These are phyloP conservation scores for Theristicus caerulescens DNA, from an alignment of 2,113 vertebrate species.

Conservation along the genomic window DNA sequence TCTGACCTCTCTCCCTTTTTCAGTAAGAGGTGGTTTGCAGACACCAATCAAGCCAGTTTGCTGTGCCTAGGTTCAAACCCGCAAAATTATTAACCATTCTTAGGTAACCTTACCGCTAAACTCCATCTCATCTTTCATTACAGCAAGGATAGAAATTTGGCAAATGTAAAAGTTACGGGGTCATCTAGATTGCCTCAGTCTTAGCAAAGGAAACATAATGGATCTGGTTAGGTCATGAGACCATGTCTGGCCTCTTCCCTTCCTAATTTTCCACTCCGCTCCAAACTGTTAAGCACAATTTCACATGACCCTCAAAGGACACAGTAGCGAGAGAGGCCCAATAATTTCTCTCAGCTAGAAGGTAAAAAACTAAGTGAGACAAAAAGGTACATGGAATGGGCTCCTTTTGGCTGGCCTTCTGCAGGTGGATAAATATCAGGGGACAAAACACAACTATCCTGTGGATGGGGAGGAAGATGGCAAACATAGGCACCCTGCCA, in stretches of 20 bases:
- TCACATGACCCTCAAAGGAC: not conserved
- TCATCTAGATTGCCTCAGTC: not conserved
- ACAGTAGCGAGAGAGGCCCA: not conserved
- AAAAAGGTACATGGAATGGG: not conserved
- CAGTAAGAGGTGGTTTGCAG: not conserved
- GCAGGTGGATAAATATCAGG: not conserved
- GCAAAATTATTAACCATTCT: not conserved
- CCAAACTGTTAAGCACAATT: not conserved
- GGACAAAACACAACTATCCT: not conserved
- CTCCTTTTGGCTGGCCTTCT: not conserved
- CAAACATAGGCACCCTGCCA: not conserved
- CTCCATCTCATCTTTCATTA: not conserved
- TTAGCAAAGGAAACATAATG: not conserved
- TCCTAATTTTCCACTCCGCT: not conserved
- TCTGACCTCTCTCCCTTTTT: not conserved
- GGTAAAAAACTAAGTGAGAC: not conserved
- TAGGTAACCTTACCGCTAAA: not conserved
- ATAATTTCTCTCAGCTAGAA: not conserved
- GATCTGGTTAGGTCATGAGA: not conserved
- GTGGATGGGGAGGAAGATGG: not conserved
- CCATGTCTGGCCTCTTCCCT: not conserved
- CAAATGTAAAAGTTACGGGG: not conserved
- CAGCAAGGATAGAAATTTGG: not conserved
- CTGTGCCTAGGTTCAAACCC: not conserved
- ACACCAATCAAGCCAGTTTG: not conserved